Conservation (phyloP, 2,113 vertebrate genomes). For the Centropus unirufus region DNA sequence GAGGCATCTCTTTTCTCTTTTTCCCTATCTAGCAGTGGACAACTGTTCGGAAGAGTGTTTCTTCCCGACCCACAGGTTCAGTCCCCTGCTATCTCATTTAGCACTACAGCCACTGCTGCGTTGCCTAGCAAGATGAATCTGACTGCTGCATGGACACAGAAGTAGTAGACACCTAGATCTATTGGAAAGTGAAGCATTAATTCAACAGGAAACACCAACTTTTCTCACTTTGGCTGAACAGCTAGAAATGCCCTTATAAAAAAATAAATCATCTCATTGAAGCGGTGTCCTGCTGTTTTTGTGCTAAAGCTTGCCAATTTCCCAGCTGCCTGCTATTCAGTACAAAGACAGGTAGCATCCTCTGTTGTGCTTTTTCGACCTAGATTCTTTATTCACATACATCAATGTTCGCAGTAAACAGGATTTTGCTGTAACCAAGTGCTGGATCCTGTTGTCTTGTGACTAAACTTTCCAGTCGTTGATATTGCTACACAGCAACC, state of each 20-base stretch:
- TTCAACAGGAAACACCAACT: neutral
- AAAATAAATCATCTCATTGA: neutral
- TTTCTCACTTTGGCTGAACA: neutral
- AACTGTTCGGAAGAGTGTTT: neutral
- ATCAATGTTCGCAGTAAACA: conserved; percentile 17
- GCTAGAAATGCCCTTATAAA: neutral
- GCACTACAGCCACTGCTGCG: neutral
- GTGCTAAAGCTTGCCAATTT: conserved; percentile 21
- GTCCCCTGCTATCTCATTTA: neutral
- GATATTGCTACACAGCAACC: neutral
- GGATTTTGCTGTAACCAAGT: neutral
- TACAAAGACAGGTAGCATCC: conserved; percentile 48
- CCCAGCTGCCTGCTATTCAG: conserved; percentile 17
- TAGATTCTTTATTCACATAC: neutral
- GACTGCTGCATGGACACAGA: neutral
- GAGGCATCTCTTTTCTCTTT: neutral
- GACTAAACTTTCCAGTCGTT: conserved; percentile 2
- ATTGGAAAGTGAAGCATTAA: neutral
- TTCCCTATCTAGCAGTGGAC: neutral
- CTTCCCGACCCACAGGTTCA: neutral
- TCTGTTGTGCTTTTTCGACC: conserved; percentile 35
- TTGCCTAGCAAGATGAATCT: neutral
- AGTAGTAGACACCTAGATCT: neutral
- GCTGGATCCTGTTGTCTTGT: neutral
- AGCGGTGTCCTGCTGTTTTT: conserved; percentile 4